Conservation (phyloP, 2,113 vertebrate genomes). For the rabbit (Oryctolagus cuniculus) region mOryCun1.1 NC_091439.1:100241001-100241500, state of each 20-base stretch:
- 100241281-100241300: background rate
- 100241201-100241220: background rate
- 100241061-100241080: background rate
- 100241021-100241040: slow-evolving; percentile 34
- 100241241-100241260: background rate
- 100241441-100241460: no score
- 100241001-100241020: background rate
- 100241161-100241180: background rate
- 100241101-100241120: background rate
- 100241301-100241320: background rate
- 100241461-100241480: no score
- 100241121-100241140: background rate
- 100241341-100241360: background rate
- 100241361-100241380: background rate
- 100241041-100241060: background rate
- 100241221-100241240: background rate
- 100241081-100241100: background rate
- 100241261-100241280: background rate
- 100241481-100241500: no score
- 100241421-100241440: no score
- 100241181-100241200: background rate
- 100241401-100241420: no score
- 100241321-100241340: background rate
- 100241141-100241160: background rate
- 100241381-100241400: background rate